Evolutionary conservation across 37 sponge, comb jelly and placozoan genomes (phyloP).

Genomic region (Geodia barretti): DNA sequence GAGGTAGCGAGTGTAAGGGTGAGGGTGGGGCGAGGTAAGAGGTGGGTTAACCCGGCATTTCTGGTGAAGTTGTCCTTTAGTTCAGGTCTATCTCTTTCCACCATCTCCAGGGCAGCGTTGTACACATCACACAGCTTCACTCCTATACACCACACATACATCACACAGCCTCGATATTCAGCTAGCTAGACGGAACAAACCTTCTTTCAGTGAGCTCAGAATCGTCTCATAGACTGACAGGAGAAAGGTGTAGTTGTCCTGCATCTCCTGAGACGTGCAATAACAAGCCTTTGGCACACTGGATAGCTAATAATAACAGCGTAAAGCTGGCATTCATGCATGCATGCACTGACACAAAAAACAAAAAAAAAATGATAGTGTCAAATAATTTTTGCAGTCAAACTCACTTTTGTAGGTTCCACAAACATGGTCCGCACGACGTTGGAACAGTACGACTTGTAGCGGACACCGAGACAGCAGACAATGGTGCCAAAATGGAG

Average conservation of each 20-base stretch:
- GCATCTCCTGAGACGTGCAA: conserved; percentile 64
- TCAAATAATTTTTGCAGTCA: neutral
- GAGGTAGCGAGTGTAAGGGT: neutral
- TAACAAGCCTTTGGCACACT: neutral
- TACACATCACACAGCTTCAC: conserved; percentile 79
- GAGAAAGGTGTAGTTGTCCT: conserved; percentile 83
- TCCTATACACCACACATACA: conserved; percentile 20
- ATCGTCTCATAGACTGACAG: conserved; percentile 76
- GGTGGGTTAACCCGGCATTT: conserved; percentile 66
- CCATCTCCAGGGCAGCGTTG: conserved; percentile 35
- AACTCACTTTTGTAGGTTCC: conserved; percentile 80
- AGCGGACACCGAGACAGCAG: conserved; percentile 87
- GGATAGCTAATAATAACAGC: neutral
- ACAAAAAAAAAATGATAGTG: neutral
- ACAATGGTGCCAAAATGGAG: conserved; percentile 92
- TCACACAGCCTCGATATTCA: too few relatives aligned
- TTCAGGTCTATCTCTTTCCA: conserved; percentile 67
- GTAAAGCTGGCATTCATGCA: too few relatives aligned
- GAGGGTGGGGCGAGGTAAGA: conserved; percentile 5
- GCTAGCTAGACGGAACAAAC: too few relatives aligned
- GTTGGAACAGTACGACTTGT: conserved; percentile 95
- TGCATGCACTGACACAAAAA: too few relatives aligned
- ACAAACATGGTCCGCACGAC: conserved; percentile 93
- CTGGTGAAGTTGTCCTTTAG: conserved; percentile 71
- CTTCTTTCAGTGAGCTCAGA: conserved; percentile 57